These are phyloP conservation scores for Solenodon paradoxus DNA, from an alignment of 2,113 vertebrate species.

Conservation along the genomic window DNA sequence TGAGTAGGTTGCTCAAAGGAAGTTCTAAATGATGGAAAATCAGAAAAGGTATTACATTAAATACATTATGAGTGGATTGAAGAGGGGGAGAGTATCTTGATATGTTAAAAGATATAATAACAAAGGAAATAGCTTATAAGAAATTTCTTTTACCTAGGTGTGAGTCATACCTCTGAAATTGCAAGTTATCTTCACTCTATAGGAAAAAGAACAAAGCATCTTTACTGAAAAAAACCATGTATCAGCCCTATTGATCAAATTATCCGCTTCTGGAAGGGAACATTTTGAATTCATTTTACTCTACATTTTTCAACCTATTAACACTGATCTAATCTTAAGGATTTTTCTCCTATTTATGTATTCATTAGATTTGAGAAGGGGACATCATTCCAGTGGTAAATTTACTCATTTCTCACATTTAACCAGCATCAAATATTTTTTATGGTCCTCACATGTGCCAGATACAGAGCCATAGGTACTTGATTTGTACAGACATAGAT, in stretches of 20 bases:
- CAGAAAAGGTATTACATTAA: not conserved
- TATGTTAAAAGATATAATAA: not conserved
- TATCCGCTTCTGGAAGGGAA: too few species aligned
- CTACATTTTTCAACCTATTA: not conserved
- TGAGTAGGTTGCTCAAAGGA: not conserved
- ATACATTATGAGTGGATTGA: not conserved
- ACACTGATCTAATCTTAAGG: not conserved
- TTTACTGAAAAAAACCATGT: not conserved
- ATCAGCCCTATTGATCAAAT: not conserved
- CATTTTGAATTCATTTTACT: not conserved
- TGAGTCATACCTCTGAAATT: not conserved
- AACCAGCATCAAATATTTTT: not conserved
- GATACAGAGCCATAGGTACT: not conserved
- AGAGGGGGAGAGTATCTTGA: not conserved
- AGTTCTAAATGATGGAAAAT: not conserved
- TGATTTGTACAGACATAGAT: not conserved
- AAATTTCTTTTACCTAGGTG: not conserved
- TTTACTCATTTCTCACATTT: not conserved
- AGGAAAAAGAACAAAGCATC: not conserved
- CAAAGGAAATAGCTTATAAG: not conserved
- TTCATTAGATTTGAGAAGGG: not conserved
- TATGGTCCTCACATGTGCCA: not conserved
- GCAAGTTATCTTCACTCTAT: not conserved
- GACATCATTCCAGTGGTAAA: not conserved
- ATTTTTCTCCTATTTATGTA: not conserved